A percentile compares a stretch with the other conserved stretches of the same genome.
Evolutionary conservation across 2,888 invertebrate genomes (phyloP).

Genomic region (Aleiodes testaceus): DNA sequence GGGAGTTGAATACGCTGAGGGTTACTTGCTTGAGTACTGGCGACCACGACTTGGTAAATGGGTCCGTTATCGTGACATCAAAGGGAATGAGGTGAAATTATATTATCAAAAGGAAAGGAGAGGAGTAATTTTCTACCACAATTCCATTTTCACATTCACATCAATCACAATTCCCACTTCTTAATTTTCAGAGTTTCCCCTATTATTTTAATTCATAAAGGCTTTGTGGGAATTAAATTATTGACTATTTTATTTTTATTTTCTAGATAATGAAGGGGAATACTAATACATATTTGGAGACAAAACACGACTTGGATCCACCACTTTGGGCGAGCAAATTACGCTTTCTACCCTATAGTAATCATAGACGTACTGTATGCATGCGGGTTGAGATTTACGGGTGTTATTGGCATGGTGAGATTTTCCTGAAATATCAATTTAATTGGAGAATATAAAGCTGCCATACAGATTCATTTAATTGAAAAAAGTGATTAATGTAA

Average conservation of each 20-base stretch:
- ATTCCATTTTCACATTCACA: conserved; percentile 12
- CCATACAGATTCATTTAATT: no score
- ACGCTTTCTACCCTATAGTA: conserved; percentile 89
- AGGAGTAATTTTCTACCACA: background rate
- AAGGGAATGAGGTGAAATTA: conserved; percentile 76
- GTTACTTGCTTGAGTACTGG: conserved; percentile 79
- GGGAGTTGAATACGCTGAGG: conserved; percentile 80
- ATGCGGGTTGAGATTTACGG: conserved; percentile 94
- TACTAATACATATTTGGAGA: conserved; percentile 88
- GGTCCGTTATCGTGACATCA: conserved; percentile 77
- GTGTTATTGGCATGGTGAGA: conserved; percentile 82
- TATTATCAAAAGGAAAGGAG: background rate
- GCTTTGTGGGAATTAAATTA: background rate
- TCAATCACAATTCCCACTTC: conserved; percentile 33
- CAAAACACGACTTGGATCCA: conserved; percentile 84
- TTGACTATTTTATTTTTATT: conserved; percentile 36
- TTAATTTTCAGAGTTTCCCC: no score
- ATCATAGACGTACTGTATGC: conserved; percentile 88
- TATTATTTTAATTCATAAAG: background rate
- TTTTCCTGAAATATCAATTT: conserved; percentile 9
- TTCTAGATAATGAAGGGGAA: conserved; percentile 87
- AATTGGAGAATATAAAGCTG: no score
- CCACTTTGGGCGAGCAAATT: conserved; percentile 90
- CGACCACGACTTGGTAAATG: conserved; percentile 77
- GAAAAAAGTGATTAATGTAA: no score